Percentiles rank a stretch among this genome's conserved stretches.
These are phyloP conservation scores for Leptinotarsa juncta DNA, from an alignment of 2,888 invertebrate species.

Conservation along the genomic window DNA sequence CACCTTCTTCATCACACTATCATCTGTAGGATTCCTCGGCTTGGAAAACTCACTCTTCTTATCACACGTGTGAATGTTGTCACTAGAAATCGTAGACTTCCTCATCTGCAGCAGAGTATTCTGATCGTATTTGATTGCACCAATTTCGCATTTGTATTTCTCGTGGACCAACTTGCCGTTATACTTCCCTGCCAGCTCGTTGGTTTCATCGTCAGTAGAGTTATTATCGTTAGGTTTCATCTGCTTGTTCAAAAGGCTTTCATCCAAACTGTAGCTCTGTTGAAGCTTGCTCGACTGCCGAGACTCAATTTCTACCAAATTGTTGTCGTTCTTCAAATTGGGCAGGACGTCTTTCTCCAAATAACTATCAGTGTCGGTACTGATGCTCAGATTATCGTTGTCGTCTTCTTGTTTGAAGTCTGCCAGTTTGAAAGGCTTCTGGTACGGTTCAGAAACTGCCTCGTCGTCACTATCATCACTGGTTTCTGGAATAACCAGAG, in stretches of 20 bases:
- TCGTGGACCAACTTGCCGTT: slow-evolving; percentile 53
- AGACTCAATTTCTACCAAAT: slow-evolving; percentile 56
- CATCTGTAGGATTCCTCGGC: slow-evolving; percentile 58
- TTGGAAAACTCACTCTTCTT: slow-evolving; percentile 52
- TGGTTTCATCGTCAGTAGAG: slow-evolving; percentile 63
- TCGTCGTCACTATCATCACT: slow-evolving; percentile 52
- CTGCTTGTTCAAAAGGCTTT: slow-evolving; percentile 41
- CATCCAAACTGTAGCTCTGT: slow-evolving; percentile 51
- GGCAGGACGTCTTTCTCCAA: slow-evolving; percentile 61
- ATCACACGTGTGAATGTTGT: slow-evolving; percentile 53
- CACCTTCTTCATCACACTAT: slow-evolving; percentile 38
- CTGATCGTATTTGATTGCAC: slow-evolving; percentile 61
- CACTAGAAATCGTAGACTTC: slow-evolving; percentile 56
- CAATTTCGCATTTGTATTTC: slow-evolving; percentile 61
- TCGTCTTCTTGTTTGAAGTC: slow-evolving; percentile 68
- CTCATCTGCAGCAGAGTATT: slow-evolving; percentile 64
- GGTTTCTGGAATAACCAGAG: slow-evolving; percentile 60
- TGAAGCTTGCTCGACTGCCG: slow-evolving; percentile 58
- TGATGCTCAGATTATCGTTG: slow-evolving; percentile 59
- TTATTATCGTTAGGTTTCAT: slow-evolving; percentile 43
- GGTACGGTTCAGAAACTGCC: slow-evolving; percentile 28
- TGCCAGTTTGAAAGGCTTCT: slow-evolving; percentile 67
- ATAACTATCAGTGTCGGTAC: slow-evolving; percentile 63
- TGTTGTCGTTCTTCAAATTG: slow-evolving; percentile 63
- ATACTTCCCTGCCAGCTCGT: slow-evolving; percentile 59